Evolutionary conservation across 2,113 vertebrate species (phyloP).

Genomic region (Orthonyx spaldingii): DNA sequence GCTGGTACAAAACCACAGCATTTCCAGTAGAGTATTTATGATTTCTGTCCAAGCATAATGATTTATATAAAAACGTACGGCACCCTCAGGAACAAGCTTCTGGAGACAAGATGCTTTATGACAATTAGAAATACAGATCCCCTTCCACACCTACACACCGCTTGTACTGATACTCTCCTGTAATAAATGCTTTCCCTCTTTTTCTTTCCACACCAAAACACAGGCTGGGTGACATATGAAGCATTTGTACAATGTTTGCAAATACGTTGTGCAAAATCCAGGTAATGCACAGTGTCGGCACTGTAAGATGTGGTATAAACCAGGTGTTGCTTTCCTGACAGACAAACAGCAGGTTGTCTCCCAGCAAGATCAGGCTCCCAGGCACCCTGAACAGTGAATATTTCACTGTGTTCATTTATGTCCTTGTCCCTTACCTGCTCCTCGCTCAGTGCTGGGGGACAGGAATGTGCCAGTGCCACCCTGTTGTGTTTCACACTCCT

Average conservation of each 20-base stretch:
- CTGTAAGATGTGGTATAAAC: background rate
- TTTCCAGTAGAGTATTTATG: background rate
- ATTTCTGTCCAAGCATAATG: background rate
- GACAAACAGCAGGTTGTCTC: background rate
- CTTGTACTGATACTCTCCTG: background rate
- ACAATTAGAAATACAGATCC: background rate
- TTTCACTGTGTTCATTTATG: background rate
- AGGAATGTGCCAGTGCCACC: background rate
- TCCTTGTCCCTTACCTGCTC: background rate
- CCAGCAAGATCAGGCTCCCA: background rate
- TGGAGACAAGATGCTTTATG: background rate
- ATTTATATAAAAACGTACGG: background rate
- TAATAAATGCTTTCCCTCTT: background rate
- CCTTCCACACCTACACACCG: background rate
- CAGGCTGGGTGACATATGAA: background rate
- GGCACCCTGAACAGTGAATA: background rate
- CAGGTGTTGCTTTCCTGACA: background rate
- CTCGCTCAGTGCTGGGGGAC: rapidly evolving
- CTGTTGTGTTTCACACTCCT: background rate
- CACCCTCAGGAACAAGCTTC: background rate
- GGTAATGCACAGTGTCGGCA: background rate
- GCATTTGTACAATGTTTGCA: background rate
- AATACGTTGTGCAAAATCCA: background rate
- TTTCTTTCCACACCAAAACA: background rate
- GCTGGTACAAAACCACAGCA: background rate